Percentiles rank a stretch among this genome's conserved stretches.
Evolutionary conservation across 64 coral and sea anemone species (phyloP).

Genomic region (Stichodactyla mertensii): DNA sequence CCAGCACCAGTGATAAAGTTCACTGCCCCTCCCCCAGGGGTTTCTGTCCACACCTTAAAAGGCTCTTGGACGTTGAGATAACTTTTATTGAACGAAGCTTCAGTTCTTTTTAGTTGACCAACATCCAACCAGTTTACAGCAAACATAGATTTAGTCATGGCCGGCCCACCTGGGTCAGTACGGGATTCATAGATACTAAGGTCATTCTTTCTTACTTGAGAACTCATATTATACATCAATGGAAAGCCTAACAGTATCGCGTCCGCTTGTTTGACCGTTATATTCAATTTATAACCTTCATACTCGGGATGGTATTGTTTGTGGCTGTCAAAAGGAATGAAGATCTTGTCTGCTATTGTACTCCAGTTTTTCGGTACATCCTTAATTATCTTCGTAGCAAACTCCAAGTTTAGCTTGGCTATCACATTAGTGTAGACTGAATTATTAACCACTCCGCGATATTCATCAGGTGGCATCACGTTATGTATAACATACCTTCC

Average conservation of each 20-base stretch:
- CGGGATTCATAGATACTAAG: constrained; percentile 71
- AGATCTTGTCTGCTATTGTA: constrained; percentile 70
- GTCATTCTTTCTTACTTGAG: constrained; percentile 58
- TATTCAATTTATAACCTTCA: constrained; percentile 64
- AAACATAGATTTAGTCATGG: constrained; percentile 99
- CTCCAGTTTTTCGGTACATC: constrained; percentile 58
- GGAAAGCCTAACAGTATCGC: constrained; percentile 88
- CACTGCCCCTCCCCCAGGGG: constrained; percentile 62
- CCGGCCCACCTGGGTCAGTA: constrained; percentile 74
- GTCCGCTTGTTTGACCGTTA: constrained; percentile 86
- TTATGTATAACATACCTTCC: constrained; percentile 70
- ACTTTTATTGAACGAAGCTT: constrained; percentile 62
- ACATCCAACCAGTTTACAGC: constrained; percentile 87
- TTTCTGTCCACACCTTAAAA: constrained; percentile 89
- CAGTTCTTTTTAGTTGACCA: constrained; percentile 39
- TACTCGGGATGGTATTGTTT: constrained; percentile 88
- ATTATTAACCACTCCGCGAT: constrained; percentile 74
- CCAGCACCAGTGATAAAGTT: constrained; percentile 92
- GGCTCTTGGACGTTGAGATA: constrained; percentile 75
- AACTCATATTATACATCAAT: constrained; percentile 72
- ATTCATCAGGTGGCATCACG: constrained; percentile 95
- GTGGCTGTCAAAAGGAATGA: constrained; percentile 64
- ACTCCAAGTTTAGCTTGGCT: constrained; percentile 87
- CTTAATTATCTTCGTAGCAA: constrained; percentile 53
- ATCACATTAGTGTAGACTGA: constrained; percentile 93